These are phyloP conservation scores for Merodon equestris DNA, from an alignment of 2,888 invertebrate genomes.

Conservation along the genomic window DNA sequence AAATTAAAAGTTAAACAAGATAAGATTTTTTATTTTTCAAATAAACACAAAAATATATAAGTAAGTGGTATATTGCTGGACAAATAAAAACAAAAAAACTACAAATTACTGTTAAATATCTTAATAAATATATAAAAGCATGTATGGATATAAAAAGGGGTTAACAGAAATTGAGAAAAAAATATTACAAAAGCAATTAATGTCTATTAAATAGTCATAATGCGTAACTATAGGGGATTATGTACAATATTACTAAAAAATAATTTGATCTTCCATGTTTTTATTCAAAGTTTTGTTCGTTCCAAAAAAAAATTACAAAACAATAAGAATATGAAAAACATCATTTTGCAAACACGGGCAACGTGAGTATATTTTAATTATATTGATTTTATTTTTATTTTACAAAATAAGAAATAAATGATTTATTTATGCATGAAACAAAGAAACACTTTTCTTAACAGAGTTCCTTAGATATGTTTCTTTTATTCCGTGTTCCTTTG, in stretches of 20 bases:
- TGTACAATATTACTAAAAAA: constrained; percentile 44
- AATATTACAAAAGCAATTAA: constrained; percentile 46
- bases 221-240: constrained; percentile 48
- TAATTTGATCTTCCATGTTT: constrained; percentile 64
- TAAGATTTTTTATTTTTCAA: constrained; percentile 29
- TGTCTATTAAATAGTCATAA: constrained; percentile 59
- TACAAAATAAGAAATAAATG: constrained; percentile 11
- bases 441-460: background rate
- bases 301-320: constrained; percentile 18
- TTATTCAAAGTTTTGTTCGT: constrained; percentile 35
- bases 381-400: constrained; percentile 54
- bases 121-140: constrained; percentile 42
- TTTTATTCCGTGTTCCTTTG: constrained; percentile 8
- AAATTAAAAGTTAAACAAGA: constrained; percentile 34
- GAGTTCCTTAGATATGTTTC: constrained; percentile 22
- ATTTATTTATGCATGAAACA: too few species aligned
- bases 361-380: constrained; percentile 33
- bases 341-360: constrained; percentile 29
- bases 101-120: constrained; percentile 55
- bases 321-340: background rate
- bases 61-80: constrained; percentile 34
- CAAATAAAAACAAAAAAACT: constrained; percentile 34
- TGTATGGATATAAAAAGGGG: constrained; percentile 13
- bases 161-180: background rate
- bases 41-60: constrained; percentile 26